Evolutionary conservation across 1,140 invertebrate genomes (phyloP), one percentile per base, ranked within the genome.

Genomic region (Parapsyche elsis): DNA sequence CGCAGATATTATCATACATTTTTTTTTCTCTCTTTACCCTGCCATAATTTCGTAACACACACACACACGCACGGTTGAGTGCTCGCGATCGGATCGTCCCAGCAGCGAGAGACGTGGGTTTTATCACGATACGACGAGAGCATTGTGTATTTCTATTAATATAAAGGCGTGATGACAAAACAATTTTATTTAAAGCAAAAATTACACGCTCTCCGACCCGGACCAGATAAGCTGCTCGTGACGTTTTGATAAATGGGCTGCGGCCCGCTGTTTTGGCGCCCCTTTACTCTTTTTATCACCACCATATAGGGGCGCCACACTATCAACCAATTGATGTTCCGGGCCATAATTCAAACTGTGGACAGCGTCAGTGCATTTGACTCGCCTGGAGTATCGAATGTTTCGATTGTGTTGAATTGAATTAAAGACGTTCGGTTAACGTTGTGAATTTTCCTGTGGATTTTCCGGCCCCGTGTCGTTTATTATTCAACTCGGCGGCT

Each of bases 111-210:
- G 57, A 16, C n/a, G 57, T 16, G 57, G 21, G 16, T 61, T 61
- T 19, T 21, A 61, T 61, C 57, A 16, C 57, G 57, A 61, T 61
- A 61, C n/a, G n/a, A 21, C 57, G 21, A 38, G 30, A 38, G 30
- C 30, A 38, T 38, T 38, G 30, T 38, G 30, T 59, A 21, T 59
- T 59, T 59, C 53, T 16, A 59, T 21, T 38, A 38, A 24, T 71
- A 44, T 26, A 71, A 71, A 16, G 44, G 57, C 16, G 24, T 24
- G 57, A 77, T 61, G 75, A 77, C 75, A 64, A 61, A 77, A 64
- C 75, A 64, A 77, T 77, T 57, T 64, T 77, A 76, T 77, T 57
- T 75, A 75, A 75, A 57, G 46, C 73, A 57, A 75, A 75, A 75
- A 75, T 75, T 75, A 75, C 53, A 75, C 73, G 73, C 44, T 53